Evolutionary conservation across 2,797 vertebrate genomes (phyloP), one percentile per base, ranked within the genome.

Genomic region (Pangasius larnaudii): DNA sequence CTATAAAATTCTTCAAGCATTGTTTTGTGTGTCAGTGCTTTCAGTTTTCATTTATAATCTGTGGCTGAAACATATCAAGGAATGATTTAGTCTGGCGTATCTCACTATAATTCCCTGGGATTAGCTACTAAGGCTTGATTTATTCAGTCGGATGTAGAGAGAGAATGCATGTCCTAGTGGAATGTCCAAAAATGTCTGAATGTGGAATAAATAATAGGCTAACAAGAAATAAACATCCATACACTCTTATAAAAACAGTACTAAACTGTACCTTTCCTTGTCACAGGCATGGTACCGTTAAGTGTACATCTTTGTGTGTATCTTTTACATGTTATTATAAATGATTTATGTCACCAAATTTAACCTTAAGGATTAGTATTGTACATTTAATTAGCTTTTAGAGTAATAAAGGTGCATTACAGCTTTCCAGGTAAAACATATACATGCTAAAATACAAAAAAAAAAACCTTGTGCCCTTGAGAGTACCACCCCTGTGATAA

Each of bases 21-120:
- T 58, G 51, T 36, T 79, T n/a, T 53, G 74, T n/a, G 46, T 77
- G 46, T 27, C 46, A 75, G 42, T 49, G 72, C 72, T 75, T 75
- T 51, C 27, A 18, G n/a, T 33, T 33, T 56, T 79, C 5, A 2
- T 56, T 39, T 59, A 59, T 24, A n/a, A 53, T 78, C 7, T 78
- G n/a, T 30, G 9, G 19, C 30, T 78, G 8, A 33, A 16, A 53
- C 46, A 77, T n/a, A 77, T 77, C 16, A n/a, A n/a, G 27, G 22
- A 46, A 42, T 51, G 42, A 39, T 81, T 61, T 81, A 58, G 0
- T 81, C 56, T 81, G 5, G 5, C 39, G 5, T 24, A 58, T 80
- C 4, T 80, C 2, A 39, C 2, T 81, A 22, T 14, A 14, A 39
- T 42, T 81, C 19, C 30, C 77, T 79, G 30, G 53, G 30, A 79